These are phyloP conservation scores for Rhynchonycteris naso DNA, from an alignment of 2,797 vertebrate genomes.

Conservation along the genomic window DNA sequence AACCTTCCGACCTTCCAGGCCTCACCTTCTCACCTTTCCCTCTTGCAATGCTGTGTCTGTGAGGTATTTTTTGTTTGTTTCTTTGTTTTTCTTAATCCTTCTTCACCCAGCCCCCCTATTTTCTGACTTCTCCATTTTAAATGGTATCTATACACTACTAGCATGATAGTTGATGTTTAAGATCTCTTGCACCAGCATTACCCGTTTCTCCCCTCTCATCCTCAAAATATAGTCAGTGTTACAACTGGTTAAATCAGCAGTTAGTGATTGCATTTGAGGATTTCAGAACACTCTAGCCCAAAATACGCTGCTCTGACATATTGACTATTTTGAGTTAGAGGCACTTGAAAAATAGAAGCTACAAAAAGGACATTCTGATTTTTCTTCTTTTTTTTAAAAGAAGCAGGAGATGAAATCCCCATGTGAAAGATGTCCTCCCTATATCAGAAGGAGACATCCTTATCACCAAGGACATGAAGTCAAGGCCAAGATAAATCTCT, in stretches of 20 bases:
- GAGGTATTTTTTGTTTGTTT: too few species aligned
- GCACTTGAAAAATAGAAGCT: background rate
- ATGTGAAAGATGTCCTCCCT: background rate
- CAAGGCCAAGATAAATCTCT: background rate
- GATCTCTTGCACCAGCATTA: background rate
- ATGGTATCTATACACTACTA: background rate
- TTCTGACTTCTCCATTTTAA: background rate
- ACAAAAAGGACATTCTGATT: background rate
- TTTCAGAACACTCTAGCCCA: background rate
- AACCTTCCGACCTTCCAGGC: too few species aligned
- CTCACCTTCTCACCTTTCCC: too few species aligned
- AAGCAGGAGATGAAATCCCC: background rate
- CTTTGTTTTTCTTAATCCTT: too few species aligned
- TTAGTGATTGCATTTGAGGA: background rate
- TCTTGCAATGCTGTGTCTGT: too few species aligned
- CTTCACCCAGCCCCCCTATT: background rate
- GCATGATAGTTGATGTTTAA: background rate
- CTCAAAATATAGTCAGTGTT: background rate
- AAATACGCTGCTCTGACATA: background rate
- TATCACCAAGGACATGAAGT: background rate
- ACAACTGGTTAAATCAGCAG: background rate
- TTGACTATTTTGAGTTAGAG: background rate
- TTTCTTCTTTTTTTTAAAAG: slow-evolving; percentile 10
- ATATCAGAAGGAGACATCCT: background rate
- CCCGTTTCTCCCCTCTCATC: background rate